phyloP scores from a whole-genome alignment of 35 echinoderm and acorn worm species.

The Eucidaris tribuloides region DNA sequence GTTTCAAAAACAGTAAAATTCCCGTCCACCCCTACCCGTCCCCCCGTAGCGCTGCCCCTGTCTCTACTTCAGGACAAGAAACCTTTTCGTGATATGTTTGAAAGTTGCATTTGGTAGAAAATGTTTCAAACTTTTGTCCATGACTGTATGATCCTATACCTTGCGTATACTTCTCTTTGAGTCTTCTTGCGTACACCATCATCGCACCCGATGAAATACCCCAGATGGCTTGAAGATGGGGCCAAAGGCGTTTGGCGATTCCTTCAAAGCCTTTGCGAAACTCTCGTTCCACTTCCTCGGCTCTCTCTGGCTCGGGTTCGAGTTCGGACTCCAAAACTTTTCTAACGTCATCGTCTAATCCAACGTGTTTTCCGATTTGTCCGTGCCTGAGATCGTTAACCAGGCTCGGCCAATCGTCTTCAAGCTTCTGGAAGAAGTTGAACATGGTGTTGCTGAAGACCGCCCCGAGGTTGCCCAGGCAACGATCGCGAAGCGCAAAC shows the following conservation, averaged over 20 bases:
- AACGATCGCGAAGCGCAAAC: slow-evolving; percentile 8
- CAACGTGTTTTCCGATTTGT: slow-evolving; percentile 7
- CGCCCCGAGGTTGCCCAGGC: slow-evolving; percentile 8
- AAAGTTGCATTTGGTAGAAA: no score
- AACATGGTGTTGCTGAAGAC: slow-evolving; percentile 13
- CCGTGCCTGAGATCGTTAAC: slow-evolving; percentile 10
- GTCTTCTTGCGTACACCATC: slow-evolving; percentile 24
- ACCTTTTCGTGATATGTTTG: no score
- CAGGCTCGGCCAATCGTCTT: background rate
- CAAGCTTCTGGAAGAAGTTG: slow-evolving; percentile 3
- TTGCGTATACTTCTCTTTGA: slow-evolving; percentile 45
- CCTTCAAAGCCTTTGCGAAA: slow-evolving; percentile 68
- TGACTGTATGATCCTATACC: no score
- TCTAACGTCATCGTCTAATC: background rate
- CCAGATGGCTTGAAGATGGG: slow-evolving; percentile 25
- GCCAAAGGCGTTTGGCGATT: slow-evolving; percentile 73
- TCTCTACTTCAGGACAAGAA: no score
- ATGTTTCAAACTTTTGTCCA: no score
- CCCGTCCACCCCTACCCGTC: no score
- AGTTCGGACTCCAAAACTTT: background rate
- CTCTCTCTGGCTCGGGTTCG: slow-evolving; percentile 33
- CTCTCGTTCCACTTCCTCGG: slow-evolving; percentile 54
- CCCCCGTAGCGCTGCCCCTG: no score
- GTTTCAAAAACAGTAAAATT: no score
- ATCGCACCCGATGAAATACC: slow-evolving; percentile 9